Evolutionary conservation across 2,888 invertebrate genomes (phyloP).

Genomic region (Microctonus aethiopoides): DNA sequence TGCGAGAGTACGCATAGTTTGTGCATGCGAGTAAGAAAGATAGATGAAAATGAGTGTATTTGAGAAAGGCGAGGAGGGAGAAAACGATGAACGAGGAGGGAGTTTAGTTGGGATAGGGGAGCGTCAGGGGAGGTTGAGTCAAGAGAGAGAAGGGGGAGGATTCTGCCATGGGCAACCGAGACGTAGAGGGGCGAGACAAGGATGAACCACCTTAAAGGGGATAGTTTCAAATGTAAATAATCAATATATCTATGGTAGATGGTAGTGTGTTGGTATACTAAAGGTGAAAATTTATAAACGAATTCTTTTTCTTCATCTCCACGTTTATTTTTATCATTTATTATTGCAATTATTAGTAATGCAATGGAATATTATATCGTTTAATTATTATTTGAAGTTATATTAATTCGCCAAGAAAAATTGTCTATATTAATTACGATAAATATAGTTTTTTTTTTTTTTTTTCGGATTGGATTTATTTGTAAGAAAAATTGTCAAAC

Average conservation of each 20-base stretch:
- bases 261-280: conserved; percentile 29
- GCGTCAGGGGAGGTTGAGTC: conserved; percentile 32
- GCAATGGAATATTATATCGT: no score
- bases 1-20: conserved; percentile 1
- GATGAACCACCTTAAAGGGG: conserved; percentile 66
- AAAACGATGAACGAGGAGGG: conserved; percentile 19
- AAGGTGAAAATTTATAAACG: conserved; percentile 26
- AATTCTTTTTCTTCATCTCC: conserved; percentile 6
- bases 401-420: no score
- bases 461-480: no score
- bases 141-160: conserved; percentile 17
- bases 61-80: conserved; percentile 30
- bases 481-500: no score
- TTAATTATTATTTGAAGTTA: no score
- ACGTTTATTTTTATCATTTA: background rate
- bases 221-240: conserved; percentile 62
- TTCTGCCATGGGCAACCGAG: conserved; percentile 31
- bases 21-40: conserved; percentile 22
- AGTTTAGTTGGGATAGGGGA: conserved; percentile 36
- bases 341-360: background rate
- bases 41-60: conserved; percentile 7
- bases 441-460: no score
- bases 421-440: no score
- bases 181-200: conserved; percentile 51
- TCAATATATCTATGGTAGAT: conserved; percentile 61